Evolutionary conservation across 2,113 vertebrate genomes (phyloP).

Genomic region (Xiphophorus couchianus): DNA sequence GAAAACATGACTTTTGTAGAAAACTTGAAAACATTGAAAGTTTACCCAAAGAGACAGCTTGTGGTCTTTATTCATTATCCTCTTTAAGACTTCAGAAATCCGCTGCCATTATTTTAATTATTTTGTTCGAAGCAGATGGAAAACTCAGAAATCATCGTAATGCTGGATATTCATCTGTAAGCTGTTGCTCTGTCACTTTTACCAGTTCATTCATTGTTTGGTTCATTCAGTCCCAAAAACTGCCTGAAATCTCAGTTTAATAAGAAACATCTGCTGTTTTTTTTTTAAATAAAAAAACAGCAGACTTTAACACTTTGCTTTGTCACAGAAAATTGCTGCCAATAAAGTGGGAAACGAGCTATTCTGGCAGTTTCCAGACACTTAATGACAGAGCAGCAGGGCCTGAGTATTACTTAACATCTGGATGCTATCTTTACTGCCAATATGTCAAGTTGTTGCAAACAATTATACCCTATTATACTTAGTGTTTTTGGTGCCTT

Average conservation of each 20-base stretch:
- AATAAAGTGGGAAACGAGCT: conserved; percentile 13
- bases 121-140: not conserved
- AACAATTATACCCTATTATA: not conserved
- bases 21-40: not conserved
- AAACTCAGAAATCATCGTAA: conserved; percentile 7
- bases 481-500: conserved; percentile 9
- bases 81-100: not conserved
- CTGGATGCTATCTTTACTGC: conserved; percentile 13
- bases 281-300: conserved; percentile 2
- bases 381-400: conserved; percentile 42
- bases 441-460: not conserved
- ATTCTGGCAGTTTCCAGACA: not conserved
- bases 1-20: not conserved
- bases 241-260: conserved; percentile 19
- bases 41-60: not conserved
- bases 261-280: conserved; percentile 41
- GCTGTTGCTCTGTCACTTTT: conserved; percentile 18
- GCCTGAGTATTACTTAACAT: conserved; percentile 29
- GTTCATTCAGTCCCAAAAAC: conserved; percentile 4
- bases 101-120: not conserved
- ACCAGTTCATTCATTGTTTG: not conserved
- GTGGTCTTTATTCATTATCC: not conserved
- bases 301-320: conserved; percentile 15
- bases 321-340: conserved; percentile 10
- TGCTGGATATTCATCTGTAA: conserved; percentile 36